Conservation (phyloP, 2,797 vertebrate genomes). For the Melanotaenia nigrans region DNA sequence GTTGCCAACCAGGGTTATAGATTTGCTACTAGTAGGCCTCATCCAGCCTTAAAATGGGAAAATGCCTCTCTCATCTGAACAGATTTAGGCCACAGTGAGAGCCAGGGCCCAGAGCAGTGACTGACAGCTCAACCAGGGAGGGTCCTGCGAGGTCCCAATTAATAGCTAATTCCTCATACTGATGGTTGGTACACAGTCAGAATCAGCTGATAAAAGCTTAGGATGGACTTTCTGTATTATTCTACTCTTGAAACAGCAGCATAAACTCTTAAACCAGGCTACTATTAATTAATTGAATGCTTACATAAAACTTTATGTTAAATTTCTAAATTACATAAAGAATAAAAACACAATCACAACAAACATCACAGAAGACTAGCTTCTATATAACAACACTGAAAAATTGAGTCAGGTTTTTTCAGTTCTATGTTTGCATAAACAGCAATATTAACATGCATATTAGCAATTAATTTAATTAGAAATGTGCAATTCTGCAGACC, state of each 20-base stretch:
- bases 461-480: not conserved
- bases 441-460: not conserved
- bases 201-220: not conserved
- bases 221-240: not conserved
- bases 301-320: not conserved
- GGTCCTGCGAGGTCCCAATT: constrained; percentile 34
- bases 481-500: constrained; percentile 29
- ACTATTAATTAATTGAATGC: constrained; percentile 22
- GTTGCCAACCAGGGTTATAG: constrained; percentile 78
- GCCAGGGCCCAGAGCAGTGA: constrained; percentile 21
- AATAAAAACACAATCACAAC: not conserved
- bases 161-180: constrained; percentile 17
- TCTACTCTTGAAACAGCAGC: not conserved
- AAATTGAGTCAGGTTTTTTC: not conserved
- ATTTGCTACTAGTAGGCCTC: constrained; percentile 73
- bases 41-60: constrained; percentile 78
- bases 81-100: constrained; percentile 65
- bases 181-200: constrained; percentile 5
- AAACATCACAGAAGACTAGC: not conserved
- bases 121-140: constrained; percentile 22
- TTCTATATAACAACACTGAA: not conserved
- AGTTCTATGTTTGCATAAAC: not conserved
- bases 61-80: constrained; percentile 77
- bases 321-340: not conserved
- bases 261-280: not conserved